A percentile compares a stretch with the other conserved stretches of the same genome.
phyloP scores from a whole-genome alignment of 2,888 invertebrate species.

The Brachypalpus laphriformis region DNA sequence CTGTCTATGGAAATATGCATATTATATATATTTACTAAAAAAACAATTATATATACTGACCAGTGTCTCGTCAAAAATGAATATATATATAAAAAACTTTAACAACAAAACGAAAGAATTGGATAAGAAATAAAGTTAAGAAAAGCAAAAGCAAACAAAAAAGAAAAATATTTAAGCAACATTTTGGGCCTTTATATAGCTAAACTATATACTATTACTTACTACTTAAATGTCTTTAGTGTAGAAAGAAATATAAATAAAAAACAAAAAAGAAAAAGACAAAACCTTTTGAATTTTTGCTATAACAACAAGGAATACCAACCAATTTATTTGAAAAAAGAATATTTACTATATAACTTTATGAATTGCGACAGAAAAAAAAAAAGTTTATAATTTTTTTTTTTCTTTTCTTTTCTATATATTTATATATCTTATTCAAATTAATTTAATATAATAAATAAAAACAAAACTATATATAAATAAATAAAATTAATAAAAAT shows the following conservation, averaged over 20 bases:
- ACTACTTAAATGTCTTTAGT: slow-evolving; percentile 73
- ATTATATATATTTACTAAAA: slow-evolving; percentile 71
- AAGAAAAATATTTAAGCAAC: slow-evolving; percentile 80
- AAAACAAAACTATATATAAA: slow-evolving; percentile 56
- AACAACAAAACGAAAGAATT: slow-evolving; percentile 43
- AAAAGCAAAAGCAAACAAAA: no score
- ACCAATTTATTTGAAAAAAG: slow-evolving; percentile 57
- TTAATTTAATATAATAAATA: slow-evolving; percentile 57
- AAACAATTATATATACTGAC: slow-evolving; percentile 35
- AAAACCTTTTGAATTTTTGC: slow-evolving; percentile 78
- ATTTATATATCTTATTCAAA: slow-evolving; percentile 68
- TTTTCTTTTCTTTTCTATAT: slow-evolving; percentile 61
- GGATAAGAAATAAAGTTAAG: no score
- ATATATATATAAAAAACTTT: slow-evolving; percentile 34
- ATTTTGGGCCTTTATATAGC: slow-evolving; percentile 73
- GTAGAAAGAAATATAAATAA: slow-evolving; percentile 83
- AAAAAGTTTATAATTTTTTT: slow-evolving; percentile 43
- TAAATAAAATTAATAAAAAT: slow-evolving; percentile 25
- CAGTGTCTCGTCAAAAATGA: not conserved
- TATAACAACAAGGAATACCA: slow-evolving; percentile 64
- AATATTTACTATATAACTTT: no score
- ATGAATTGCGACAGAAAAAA: slow-evolving; percentile 67
- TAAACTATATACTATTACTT: slow-evolving; percentile 71
- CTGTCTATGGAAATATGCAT: slow-evolving; percentile 55
- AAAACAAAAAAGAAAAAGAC: slow-evolving; percentile 84